Conservation (phyloP, 2,888 invertebrate species). For the Callimorpha dominula region DNA sequence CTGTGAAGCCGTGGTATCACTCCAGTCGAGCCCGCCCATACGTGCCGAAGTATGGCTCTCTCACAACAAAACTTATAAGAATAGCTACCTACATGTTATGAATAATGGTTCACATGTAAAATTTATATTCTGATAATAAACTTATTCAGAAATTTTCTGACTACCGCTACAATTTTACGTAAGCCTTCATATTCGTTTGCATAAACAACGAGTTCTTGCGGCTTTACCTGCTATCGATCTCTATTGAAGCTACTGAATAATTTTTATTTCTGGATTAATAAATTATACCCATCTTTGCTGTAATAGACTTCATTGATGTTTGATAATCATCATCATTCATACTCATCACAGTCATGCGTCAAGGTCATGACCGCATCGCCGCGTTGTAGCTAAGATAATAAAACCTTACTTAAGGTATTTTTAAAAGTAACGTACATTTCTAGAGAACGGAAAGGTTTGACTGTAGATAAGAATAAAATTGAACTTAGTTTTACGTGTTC, state of each 20-base stretch:
- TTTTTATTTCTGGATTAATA: neutral
- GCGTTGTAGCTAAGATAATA: neutral
- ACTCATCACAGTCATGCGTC: neutral
- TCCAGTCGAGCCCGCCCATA: too few species aligned
- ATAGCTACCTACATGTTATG: neutral
- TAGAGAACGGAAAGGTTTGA: neutral
- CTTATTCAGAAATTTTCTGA: neutral
- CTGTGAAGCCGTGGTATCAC: too few species aligned
- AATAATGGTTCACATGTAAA: neutral
- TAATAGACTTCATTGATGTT: neutral
- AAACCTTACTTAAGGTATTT: neutral
- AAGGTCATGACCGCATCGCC: neutral
- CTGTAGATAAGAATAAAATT: neutral
- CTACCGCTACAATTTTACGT: neutral
- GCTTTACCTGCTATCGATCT: neutral
- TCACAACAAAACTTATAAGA: too few species aligned
- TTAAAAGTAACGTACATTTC: neutral
- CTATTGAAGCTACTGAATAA: neutral
- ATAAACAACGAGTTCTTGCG: neutral
- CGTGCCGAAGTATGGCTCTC: too few species aligned
- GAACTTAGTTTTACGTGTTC: neutral
- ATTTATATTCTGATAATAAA: neutral
- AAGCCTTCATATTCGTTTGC: conserved; percentile 6
- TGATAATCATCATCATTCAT: neutral
- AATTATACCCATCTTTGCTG: neutral